A percentile compares a stretch with the other conserved stretches of the same genome.
Evolutionary conservation across 2,113 vertebrate species (phyloP).

Genomic region (Epinephelus cyanopodus): DNA sequence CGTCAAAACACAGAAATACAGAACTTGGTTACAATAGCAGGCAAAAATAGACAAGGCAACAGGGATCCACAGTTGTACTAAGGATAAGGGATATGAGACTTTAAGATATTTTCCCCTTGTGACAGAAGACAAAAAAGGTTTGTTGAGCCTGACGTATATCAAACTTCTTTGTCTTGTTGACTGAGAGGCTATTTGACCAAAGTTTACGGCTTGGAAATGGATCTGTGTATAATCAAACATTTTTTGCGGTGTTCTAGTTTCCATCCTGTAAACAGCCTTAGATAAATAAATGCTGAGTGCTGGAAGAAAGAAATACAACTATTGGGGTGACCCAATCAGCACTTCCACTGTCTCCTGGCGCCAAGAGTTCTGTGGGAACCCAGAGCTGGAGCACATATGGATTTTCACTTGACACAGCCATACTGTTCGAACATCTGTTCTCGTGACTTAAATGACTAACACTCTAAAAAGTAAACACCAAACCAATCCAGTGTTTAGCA

Average conservation of each 20-base stretch:
- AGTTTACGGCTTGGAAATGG: conserved; percentile 1
- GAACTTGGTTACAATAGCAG: not conserved
- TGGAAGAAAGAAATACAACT: conserved; percentile 9
- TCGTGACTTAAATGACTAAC: not conserved
- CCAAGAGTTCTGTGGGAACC: conserved; percentile 71
- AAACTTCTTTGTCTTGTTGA: not conserved
- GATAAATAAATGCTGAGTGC: conserved; percentile 63
- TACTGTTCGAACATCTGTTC: not conserved
- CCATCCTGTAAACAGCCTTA: conserved; percentile 45
- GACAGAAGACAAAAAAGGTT: not conserved
- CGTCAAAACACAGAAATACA: conserved; percentile 12
- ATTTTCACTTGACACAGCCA: not conserved
- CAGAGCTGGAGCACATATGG: not conserved
- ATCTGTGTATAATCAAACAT: conserved; percentile 25
- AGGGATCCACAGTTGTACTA: not conserved
- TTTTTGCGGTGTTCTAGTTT: conserved; percentile 22
- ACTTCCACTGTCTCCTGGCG: conserved; percentile 39
- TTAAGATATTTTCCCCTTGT: no score
- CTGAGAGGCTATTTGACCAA: not conserved
- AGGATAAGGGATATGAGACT: not conserved
- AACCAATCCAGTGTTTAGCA: not conserved
- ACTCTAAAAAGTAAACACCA: not conserved
- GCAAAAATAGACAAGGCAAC: not conserved
- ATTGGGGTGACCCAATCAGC: conserved; percentile 33
- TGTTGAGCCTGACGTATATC: not conserved